A percentile compares a stretch with the other conserved stretches of the same genome.
These are phyloP conservation scores for Lucilia cuprina DNA, from an alignment of 1,140 invertebrate species.

Conservation along the genomic window DNA sequence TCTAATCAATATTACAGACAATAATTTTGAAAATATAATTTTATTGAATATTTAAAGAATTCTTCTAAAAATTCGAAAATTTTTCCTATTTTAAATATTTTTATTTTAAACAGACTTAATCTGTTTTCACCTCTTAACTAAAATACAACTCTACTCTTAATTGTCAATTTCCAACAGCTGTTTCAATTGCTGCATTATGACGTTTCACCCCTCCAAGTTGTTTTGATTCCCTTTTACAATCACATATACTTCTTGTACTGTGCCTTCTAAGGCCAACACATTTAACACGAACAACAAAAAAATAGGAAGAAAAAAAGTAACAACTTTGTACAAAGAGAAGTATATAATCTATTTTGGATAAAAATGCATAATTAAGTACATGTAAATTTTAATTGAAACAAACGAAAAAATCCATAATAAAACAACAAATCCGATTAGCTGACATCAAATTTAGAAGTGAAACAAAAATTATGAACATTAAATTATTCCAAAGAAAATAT, in stretches of 20 bases:
- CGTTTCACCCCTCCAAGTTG: not conserved
- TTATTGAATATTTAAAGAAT: too few relatives aligned
- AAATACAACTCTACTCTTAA: not conserved
- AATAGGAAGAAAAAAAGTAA: not conserved
- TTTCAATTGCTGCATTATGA: not conserved
- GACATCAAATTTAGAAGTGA: not conserved
- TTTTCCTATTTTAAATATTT: not conserved
- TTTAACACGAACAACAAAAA: not conserved
- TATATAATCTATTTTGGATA: not conserved
- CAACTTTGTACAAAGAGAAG: not conserved
- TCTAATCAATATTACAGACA: too few relatives aligned
- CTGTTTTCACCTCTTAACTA: not conserved
- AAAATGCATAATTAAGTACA: not conserved
- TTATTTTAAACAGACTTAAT: not conserved
- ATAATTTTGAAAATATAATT: too few relatives aligned
- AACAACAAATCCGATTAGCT: not conserved
- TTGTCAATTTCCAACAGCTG: not conserved
- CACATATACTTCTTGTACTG: not conserved
- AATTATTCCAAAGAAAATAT: slow-evolving; percentile 47
- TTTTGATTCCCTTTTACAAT: not conserved
- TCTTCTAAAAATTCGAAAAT: too few relatives aligned
- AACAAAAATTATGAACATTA: slow-evolving; percentile 45
- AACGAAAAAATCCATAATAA: not conserved
- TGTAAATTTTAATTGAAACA: not conserved
- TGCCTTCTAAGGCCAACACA: not conserved